Evolutionary conservation across 2,797 vertebrate genomes (phyloP), one percentile per base, ranked within the genome.

Genomic region (Peromyscus nudipes): DNA sequence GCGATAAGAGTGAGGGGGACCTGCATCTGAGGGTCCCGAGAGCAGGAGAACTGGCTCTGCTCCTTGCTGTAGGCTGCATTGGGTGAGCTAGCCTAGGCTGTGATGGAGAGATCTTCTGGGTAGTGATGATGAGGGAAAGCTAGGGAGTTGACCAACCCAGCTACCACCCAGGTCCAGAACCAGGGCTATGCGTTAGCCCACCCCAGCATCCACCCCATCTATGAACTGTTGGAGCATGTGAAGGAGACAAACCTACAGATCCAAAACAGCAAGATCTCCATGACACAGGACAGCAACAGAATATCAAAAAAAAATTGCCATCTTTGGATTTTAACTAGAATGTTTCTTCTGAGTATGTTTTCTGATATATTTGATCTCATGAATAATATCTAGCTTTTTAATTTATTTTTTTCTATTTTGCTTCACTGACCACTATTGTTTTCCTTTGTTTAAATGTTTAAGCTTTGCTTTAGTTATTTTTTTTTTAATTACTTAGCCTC

Each of bases 301-400:
- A 23, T 23, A 73, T 31, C 1, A 1, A 65, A 65, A 71, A n/a
- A 8, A n/a, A n/a, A 71, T 1, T 37, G 17, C 34, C 7, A 19
- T 31, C 37, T 80, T 91, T 89, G 49, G n/a, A 27, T 40, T 87
- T 87, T 92, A 86, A 40, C 80, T 92, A 8, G 11, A 31, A 17
- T 81, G 55, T 90, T 92, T 81, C 60, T 75, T 69, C 14, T 25
- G 16, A 17, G 37, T 85, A 40, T 80, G 82, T 89, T 94, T 89
- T 75, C 57, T 73, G 4, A 92, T 85, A 16, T 84, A 71, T 37
- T 86, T 60, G 19, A 64, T 49, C 40, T 65, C 25, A 52, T 52
- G 52, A 52, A 52, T 52, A 52, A 6, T 64, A 0, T 43, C 27
- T 94, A 84, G 40, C 43, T 73, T 84, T 84, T 34, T 46, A 57